phyloP scores from a whole-genome alignment of 2,797 vertebrate species.

The Galagoides demidoff region DNA sequence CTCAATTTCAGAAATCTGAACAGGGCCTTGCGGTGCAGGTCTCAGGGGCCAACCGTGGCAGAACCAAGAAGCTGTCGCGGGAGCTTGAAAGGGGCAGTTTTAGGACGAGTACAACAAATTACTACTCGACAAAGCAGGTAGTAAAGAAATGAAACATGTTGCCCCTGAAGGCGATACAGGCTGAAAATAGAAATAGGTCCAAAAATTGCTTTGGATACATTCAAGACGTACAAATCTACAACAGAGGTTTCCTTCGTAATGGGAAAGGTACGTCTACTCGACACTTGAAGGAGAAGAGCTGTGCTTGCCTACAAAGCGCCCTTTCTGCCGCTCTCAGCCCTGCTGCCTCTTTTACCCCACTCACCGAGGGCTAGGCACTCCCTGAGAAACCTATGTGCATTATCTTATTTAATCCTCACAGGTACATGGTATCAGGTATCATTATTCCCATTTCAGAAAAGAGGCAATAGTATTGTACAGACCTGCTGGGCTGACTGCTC shows the following conservation, averaged over 20 bases:
- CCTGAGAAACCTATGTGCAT: not conserved
- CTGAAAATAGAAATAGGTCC: slow-evolving; percentile 70
- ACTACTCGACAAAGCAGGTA: slow-evolving; percentile 40
- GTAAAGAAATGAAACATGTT: slow-evolving; percentile 71
- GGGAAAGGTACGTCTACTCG: slow-evolving; percentile 26
- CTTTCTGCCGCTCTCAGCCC: not conserved
- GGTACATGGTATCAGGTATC: no score
- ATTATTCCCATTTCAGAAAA: not conserved
- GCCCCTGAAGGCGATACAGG: slow-evolving; percentile 40
- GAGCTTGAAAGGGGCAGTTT: slow-evolving; percentile 28
- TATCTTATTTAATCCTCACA: not conserved
- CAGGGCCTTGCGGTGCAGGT: not conserved
- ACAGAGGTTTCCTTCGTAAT: slow-evolving; percentile 28
- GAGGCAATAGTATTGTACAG: not conserved
- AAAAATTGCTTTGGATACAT: slow-evolving; percentile 72
- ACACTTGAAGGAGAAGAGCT: not conserved
- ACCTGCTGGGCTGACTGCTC: not conserved
- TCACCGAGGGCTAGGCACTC: not conserved
- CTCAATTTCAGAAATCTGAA: not conserved
- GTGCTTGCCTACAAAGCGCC: not conserved
- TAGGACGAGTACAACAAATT: slow-evolving; percentile 69
- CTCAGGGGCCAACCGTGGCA: not conserved
- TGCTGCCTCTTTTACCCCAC: accelerated
- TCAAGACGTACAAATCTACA: slow-evolving; percentile 58
- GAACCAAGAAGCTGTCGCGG: slow-evolving; percentile 44